Conservation (phyloP, 2,888 invertebrate species). For the Troides aeacus region DNA sequence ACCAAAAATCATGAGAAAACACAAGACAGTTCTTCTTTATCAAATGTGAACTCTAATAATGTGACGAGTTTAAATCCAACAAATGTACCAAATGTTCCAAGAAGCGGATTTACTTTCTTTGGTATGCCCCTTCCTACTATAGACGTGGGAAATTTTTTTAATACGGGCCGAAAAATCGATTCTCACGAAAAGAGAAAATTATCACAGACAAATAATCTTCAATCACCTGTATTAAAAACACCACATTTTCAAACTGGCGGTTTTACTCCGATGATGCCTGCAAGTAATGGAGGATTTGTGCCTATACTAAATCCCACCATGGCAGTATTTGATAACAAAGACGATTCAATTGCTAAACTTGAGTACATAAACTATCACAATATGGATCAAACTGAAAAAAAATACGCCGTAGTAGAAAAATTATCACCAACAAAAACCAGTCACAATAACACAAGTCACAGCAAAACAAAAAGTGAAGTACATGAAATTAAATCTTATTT, state of each 20-base stretch:
- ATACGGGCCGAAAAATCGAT: slow-evolving; percentile 69
- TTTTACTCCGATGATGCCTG: slow-evolving; percentile 87
- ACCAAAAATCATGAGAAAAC: slow-evolving; percentile 55
- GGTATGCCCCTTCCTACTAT: slow-evolving; percentile 89
- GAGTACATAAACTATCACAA: slow-evolving; percentile 45
- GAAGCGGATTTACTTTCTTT: slow-evolving; percentile 88
- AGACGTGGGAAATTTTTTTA: slow-evolving; percentile 84
- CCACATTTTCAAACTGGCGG: slow-evolving; percentile 87
- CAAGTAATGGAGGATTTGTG: slow-evolving; percentile 85
- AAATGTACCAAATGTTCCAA: slow-evolving; percentile 70
- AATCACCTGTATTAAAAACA: slow-evolving; percentile 55
- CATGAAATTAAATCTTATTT: slow-evolving; percentile 68
- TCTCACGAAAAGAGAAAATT: slow-evolving; percentile 62
- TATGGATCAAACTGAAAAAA: slow-evolving; percentile 47
- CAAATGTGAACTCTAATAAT: slow-evolving; percentile 61
- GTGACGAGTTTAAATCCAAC: slow-evolving; percentile 54
- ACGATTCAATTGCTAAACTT: slow-evolving; percentile 44
- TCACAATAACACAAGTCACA: slow-evolving; percentile 59
- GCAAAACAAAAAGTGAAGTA: slow-evolving; percentile 68
- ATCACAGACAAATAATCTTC: slow-evolving; percentile 60
- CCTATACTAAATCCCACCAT: slow-evolving; percentile 78
- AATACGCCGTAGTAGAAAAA: slow-evolving; percentile 45
- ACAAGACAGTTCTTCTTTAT: slow-evolving; percentile 73
- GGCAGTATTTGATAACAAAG: slow-evolving; percentile 37
- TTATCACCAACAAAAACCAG: slow-evolving; percentile 48